These are phyloP conservation scores for Sander lucioperca DNA, from an alignment of 2,113 vertebrate genomes.

Conservation along the genomic window DNA sequence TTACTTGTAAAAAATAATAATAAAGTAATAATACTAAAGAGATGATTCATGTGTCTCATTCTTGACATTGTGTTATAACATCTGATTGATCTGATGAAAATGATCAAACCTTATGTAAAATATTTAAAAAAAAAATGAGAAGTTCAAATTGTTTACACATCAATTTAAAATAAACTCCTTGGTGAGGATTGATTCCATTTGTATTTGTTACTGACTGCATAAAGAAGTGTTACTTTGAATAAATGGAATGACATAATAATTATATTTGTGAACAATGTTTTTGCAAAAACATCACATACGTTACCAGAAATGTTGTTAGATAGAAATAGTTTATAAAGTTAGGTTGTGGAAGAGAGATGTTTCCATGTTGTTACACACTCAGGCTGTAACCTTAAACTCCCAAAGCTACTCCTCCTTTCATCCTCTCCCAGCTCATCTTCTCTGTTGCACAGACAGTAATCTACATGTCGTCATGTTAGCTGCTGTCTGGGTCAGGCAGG, in stretches of 20 bases:
- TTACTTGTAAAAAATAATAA: no score
- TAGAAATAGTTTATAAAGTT: background rate
- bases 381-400: constrained; percentile 28
- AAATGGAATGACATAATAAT: no score
- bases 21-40: background rate
- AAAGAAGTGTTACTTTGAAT: no score
- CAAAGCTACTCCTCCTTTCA: constrained; percentile 39
- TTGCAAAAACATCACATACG: background rate
- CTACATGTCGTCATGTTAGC: constrained; percentile 58
- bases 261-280: background rate
- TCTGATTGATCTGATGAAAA: background rate
- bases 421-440: constrained; percentile 35
- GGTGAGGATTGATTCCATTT: no score
- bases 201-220: no score
- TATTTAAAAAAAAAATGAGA: no score
- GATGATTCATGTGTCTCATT: background rate
- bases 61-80: background rate
- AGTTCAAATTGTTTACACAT: no score
- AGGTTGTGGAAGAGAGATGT: background rate
- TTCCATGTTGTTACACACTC: constrained; percentile 29
- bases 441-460: constrained; percentile 56
- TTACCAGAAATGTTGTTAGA: background rate
- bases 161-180: no score
- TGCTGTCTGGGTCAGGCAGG: constrained; percentile 43
- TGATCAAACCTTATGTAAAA: no score